Conservation (phyloP, 2,888 invertebrate species). For the Lasioglossum malachurum region DNA sequence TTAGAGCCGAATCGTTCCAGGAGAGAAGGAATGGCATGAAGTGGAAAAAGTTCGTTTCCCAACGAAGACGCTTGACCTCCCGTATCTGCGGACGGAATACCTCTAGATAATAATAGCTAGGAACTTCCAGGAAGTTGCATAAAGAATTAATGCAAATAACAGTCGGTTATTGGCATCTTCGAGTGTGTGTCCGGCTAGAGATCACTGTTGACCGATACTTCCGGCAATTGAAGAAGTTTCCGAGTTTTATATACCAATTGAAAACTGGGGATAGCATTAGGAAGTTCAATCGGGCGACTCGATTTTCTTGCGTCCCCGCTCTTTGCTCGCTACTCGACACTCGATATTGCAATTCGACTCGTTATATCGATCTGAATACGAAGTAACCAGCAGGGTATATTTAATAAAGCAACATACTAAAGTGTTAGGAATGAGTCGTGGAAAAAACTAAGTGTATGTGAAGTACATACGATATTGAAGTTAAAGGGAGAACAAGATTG, state of each 20-base stretch:
- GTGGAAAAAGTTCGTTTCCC: background rate
- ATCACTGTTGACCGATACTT: constrained; percentile 70
- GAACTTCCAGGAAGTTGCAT: constrained; percentile 53
- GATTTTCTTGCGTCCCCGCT: constrained; percentile 59
- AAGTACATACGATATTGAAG: too few relatives aligned
- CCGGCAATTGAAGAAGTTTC: constrained; percentile 52
- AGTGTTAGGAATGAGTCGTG: too few relatives aligned
- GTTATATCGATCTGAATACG: constrained; percentile 54
- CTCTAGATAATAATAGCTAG: constrained; percentile 37
- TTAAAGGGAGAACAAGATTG: too few relatives aligned
- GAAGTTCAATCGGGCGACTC: constrained; percentile 71
- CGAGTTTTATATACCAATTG: constrained; percentile 48
- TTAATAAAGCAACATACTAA: too few relatives aligned
- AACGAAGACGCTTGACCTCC: constrained; percentile 13
- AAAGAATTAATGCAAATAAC: constrained; percentile 69
- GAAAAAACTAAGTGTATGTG: too few relatives aligned
- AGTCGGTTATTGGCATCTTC: constrained; percentile 68
- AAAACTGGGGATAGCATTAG: constrained; percentile 59
- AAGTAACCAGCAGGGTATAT: constrained; percentile 26
- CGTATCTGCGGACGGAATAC: background rate
- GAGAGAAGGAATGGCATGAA: background rate
- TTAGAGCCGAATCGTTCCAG: background rate
- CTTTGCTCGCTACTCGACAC: constrained; percentile 55
- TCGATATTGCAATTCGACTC: constrained; percentile 66
- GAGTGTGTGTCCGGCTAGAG: constrained; percentile 52